Conservation (phyloP, 2,888 invertebrate genomes). For the Epicampocera succincta region DNA sequence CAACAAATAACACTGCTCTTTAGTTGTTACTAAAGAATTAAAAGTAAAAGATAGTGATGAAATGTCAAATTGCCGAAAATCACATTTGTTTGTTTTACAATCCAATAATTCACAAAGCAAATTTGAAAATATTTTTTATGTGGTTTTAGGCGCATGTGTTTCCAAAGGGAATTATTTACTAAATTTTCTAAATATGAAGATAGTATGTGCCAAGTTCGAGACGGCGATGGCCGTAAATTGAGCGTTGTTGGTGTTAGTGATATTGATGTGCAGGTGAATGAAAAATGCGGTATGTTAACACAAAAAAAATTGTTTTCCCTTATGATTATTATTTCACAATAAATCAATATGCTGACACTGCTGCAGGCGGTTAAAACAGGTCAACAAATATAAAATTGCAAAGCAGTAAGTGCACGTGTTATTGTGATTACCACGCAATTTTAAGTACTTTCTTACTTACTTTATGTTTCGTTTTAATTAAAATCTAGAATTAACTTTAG, state of each 20-base stretch:
- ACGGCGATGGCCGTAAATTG: conserved; percentile 46
- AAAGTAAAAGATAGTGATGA: conserved; percentile 7
- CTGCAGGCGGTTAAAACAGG: no score
- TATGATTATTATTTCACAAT: no score
- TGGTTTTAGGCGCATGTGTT: conserved; percentile 58
- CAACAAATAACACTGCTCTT: conserved; percentile 3
- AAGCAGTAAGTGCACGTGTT: no score
- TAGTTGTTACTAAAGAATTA: conserved; percentile 3
- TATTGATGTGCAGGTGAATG: conserved; percentile 38
- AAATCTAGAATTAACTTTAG: no score
- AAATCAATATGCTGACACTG: no score
- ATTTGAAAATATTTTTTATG: conserved; percentile 59
- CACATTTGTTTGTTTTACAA: conserved; percentile 44
- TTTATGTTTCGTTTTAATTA: no score
- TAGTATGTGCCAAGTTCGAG: conserved; percentile 32
- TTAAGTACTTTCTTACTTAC: no score
- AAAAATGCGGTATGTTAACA: background rate
- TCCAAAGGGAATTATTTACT: conserved; percentile 29
- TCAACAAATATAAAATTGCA: no score
- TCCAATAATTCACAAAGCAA: conserved; percentile 20
- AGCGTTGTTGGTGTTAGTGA: conserved; percentile 40
- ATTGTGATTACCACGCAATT: no score
- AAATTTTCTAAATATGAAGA: conserved; percentile 7
- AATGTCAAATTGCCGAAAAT: conserved; percentile 5
- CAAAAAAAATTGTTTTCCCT: no score